Percentiles rank a stretch among this genome's conserved stretches.
phyloP scores from a whole-genome alignment of 23 tunicate species.

The Styela clava region DNA sequence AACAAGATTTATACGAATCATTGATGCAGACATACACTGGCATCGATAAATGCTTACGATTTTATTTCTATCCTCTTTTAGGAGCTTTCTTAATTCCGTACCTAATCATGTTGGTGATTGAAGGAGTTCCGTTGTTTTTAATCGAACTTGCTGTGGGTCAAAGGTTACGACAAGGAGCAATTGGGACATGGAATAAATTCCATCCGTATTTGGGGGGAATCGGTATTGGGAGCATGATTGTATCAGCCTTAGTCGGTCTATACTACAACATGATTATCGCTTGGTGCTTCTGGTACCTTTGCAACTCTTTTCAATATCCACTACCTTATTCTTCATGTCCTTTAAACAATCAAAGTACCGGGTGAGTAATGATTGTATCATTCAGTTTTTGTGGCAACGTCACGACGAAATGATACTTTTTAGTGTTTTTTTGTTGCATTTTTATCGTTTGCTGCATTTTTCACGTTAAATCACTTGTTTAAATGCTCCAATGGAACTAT shows the following conservation, averaged over 20 bases:
- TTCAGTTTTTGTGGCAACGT: too few relatives aligned
- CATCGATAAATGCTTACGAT: too few relatives aligned
- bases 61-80: too few relatives aligned
- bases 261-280: conserved; percentile 98
- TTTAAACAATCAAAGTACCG: conserved; percentile 3
- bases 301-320: conserved; percentile 65
- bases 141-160: conserved; percentile 90
- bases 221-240: conserved; percentile 96
- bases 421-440: too few relatives aligned
- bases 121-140: conserved; percentile 89
- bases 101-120: conserved; percentile 75
- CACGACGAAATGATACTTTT: too few relatives aligned
- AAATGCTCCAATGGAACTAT: too few relatives aligned
- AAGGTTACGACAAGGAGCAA: conserved; percentile 89
- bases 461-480: too few relatives aligned
- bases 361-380: conserved; percentile 4
- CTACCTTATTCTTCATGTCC: conserved; percentile 33
- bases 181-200: conserved; percentile 81
- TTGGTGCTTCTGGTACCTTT: conserved; percentile 98
- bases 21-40: too few relatives aligned
- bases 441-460: too few relatives aligned
- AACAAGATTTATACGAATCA: too few relatives aligned
- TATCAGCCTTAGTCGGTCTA: conserved; percentile 83
- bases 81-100: conserved; percentile 94
- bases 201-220: conserved; percentile 95